Evolutionary conservation across 1,140 invertebrate species (phyloP), one percentile per base, ranked within the genome.

Genomic region (Gonioctena quinquepunctata): DNA sequence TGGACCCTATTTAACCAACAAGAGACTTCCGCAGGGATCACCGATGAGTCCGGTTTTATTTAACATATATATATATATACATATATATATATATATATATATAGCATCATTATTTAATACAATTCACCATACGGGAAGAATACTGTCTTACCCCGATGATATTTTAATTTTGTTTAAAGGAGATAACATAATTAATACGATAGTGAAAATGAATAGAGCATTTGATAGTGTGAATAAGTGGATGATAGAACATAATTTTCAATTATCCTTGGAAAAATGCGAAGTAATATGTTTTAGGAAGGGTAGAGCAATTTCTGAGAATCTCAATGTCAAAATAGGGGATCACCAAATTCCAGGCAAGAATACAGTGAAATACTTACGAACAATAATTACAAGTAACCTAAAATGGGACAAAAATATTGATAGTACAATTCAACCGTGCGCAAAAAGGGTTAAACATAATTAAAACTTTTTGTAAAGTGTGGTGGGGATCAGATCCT

Each of bases 21-120:
- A 25, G 8, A 60, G 68, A 1, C 0, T 69, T 13, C 68, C 60
- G 19, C 69, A 70, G 56, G 69, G 56, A 33, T 70, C 69, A 7
- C 56, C 50, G 8, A n/a, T 57, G 3, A 71, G 63, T 22, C 21
- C 69, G 33, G 16, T 52, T 23, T 49, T 70, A 16, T 68, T 68
- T 66, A 74, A 74, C 26, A 66, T 66, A 70, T 25, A 66, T 67
- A n/a, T n/a, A n/a, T n/a, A n/a, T n/a, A n/a, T n/a, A n/a, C n/a
- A n/a, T n/a, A n/a, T n/a, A n/a, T n/a, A n/a, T n/a, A n/a, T n/a
- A n/a, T n/a, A n/a, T n/a, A n/a, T n/a, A n/a, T n/a, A n/a, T n/a
- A n/a, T n/a, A 16, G 22, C 8, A 33, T n/a, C 64, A 7, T 16
- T 63, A 19, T 66, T 61, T n/a, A 13, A 16, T 25, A 19, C 50